Evolutionary conservation across 1,140 invertebrate species (phyloP).

Genomic region (Calephelis virginiensis): DNA sequence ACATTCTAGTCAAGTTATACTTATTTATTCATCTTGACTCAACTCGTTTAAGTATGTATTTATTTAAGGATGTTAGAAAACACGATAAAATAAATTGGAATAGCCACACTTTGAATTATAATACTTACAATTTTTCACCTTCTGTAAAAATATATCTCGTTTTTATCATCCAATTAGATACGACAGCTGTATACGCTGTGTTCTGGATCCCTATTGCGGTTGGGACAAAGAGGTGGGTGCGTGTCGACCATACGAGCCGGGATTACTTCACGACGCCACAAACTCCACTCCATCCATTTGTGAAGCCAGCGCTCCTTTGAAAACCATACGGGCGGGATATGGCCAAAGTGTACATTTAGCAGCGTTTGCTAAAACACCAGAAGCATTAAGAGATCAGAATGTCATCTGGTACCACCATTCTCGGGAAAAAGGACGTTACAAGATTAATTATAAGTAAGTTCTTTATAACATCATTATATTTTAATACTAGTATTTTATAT

Average conservation of each 20-base stretch:
- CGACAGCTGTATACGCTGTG: constrained; percentile 88
- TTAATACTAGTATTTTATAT: too few species aligned
- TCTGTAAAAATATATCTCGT: too few species aligned
- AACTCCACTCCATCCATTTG: constrained; percentile 85
- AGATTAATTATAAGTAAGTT: constrained; percentile 72
- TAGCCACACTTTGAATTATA: too few species aligned
- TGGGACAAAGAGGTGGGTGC: constrained; percentile 88
- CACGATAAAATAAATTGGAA: too few species aligned
- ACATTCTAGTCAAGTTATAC: too few species aligned
- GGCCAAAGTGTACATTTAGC: constrained; percentile 88
- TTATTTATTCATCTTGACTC: too few species aligned
- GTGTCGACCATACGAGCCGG: constrained; percentile 86
- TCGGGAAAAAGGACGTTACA: constrained; percentile 82
- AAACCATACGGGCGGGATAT: constrained; percentile 85
- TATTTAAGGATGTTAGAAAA: too few species aligned
- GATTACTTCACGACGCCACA: constrained; percentile 84
- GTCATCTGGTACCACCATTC: constrained; percentile 86
- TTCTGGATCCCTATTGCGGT: constrained; percentile 90
- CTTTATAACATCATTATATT: too few species aligned
- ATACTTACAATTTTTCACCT: too few species aligned
- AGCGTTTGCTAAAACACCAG: constrained; percentile 85
- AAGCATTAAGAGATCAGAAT: constrained; percentile 80
- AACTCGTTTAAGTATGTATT: too few species aligned
- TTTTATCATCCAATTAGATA: constrained; percentile 69
- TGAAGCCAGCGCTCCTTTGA: constrained; percentile 84